These are phyloP conservation scores for Rhadina sibilatrix DNA, from an alignment of 2,113 vertebrate genomes.

Conservation along the genomic window DNA sequence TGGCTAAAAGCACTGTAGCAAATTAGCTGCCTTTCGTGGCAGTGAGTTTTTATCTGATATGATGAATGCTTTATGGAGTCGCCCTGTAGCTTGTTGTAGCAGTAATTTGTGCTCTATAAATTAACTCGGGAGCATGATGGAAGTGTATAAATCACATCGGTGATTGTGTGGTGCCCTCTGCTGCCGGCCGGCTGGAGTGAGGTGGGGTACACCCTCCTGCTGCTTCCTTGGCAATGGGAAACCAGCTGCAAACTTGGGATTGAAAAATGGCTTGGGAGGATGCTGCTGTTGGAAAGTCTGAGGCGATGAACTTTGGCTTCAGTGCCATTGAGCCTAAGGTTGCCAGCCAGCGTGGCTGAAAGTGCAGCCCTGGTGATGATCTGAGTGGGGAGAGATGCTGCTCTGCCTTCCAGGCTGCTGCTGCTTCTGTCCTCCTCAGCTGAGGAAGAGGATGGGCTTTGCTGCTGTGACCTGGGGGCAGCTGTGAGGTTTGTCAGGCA, in stretches of 20 bases:
- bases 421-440: neutral
- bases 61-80: constrained; percentile 38
- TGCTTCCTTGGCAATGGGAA: neutral
- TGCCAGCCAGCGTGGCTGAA: neutral
- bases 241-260: neutral
- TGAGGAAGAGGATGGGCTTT: neutral
- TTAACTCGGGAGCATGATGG: neutral
- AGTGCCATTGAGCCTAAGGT: neutral
- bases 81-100: constrained; percentile 37
- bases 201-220: neutral
- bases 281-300: neutral
- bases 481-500: neutral
- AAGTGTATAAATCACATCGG: constrained; percentile 57
- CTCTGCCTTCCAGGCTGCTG: neutral
- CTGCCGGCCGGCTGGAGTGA: constrained; percentile 19
- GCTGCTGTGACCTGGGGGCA: neutral
- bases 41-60: neutral
- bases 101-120: constrained; percentile 60
- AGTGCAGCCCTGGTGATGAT: neutral
- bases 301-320: neutral
- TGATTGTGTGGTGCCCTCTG: constrained; percentile 65
- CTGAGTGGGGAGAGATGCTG: neutral
- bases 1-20: neutral
- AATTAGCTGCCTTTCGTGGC: constrained; percentile 12
- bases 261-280: neutral